Base-by-base conservation (phyloP, 1,140 invertebrate genomes). In the Coenobita brevimanus region DNA sequence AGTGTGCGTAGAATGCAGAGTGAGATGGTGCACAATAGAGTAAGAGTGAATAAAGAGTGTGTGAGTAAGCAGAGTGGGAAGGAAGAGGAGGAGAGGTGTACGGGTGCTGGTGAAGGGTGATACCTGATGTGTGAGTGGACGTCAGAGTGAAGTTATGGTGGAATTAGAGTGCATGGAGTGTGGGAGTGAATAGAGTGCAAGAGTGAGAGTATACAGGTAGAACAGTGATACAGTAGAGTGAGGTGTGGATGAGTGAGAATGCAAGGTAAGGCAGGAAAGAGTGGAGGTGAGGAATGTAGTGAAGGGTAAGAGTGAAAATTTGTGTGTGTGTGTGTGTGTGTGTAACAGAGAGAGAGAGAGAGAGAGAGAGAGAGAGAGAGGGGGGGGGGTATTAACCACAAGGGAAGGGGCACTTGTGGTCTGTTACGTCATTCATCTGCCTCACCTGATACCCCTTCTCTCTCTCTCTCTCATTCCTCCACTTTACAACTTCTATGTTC, bases 391-490 rank as follows among this genome's bases (percentile, higher is more conserved):
- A 50, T 6, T 50, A 50, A 50, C 46, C 46, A 8, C 46, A 50
- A 50, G 46, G 17, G 17, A 17, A 50, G 46, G 17, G 46, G 46
- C 17, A 50, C 6, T 6, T 50, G 46, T 50, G 46, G 46, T 50
- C 46, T 8, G 46, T 50, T 50, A 50, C 46, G 46, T 0, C 67
- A 24, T 27, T 38, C 78, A 36, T 54, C 30, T 54, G n/a, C 57
- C 38, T 54, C 36, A 54, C 46, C 50, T 60, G 36, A 54, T 54
- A 27, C 33, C 24, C 60, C 62, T 10, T 1, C 79, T 64, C 33
- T 41, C 27, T 17, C 36, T 38, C 79, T 64, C 54, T 33, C 79
- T 41, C 57, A 30, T 54, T 62, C 78, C n/a, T 54, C 54, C 75
- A 33, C 41, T 43, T 41, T 76, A 3, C 33, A 3, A 38, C 27